Base-by-base conservation (phyloP, 2,888 invertebrate species). In the Nemapogon koenigi region DNA sequence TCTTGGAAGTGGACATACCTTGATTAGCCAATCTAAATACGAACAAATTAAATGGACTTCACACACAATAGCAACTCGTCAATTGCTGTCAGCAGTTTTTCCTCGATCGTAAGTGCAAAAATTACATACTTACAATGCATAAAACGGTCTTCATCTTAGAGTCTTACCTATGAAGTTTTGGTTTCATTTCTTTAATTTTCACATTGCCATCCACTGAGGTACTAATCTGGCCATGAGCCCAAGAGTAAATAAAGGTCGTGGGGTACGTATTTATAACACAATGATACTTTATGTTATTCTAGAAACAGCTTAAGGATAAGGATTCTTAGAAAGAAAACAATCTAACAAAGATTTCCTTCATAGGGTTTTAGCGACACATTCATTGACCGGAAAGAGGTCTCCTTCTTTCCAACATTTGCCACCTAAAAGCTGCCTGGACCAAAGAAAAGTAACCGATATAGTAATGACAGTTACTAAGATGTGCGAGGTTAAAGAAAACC, bases 311-410 rank as follows among this genome's bases (percentile, higher is more conserved):
- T 43, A 42, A 28, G 40, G 42, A 6, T 37, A 44, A 3, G 43
- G 43, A 19, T 38, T 46, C 39, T 37, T 26, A 42, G n/a, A n/a
- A n/a, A n/a, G n/a, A n/a, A n/a, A n/a, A n/a, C n/a, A n/a, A n/a
- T n/a, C n/a, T n/a, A n/a, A n/a, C n/a, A n/a, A n/a, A n/a, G n/a
- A n/a, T n/a, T n/a, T n/a, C n/a, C n/a, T 40, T 56, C 61, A 26
- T 49, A 79, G 82, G 39, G 61, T 75, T 15, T 54, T 85, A 40
- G 84, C 84, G 3, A 83, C 83, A 1, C 83, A 84, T 52, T 83
- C 83, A 0, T 47, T 85, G 16, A 84, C 83, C 0, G 85, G 85
- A 1, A 84, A 83, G 49, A 71, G 73, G 2, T 84, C 84, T 1
- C 84, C 84, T 1, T 85, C 79, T 1, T 79, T 79, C 43, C 58